Evolutionary conservation across 2,888 invertebrate species (phyloP).

Genomic region (Dichetophora obliterata): DNA sequence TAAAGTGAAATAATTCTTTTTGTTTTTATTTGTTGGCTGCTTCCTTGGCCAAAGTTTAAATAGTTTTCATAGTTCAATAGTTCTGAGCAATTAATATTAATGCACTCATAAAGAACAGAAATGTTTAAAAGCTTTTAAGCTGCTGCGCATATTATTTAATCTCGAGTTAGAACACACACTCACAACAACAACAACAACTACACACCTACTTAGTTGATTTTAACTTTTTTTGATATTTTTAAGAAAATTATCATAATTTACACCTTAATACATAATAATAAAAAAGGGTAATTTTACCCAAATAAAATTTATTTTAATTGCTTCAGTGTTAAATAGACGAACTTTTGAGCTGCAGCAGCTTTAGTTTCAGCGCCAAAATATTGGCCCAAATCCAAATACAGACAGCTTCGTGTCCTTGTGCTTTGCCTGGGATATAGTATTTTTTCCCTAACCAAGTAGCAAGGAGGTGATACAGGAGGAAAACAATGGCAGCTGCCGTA

Average conservation of each 20-base stretch:
- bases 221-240: conserved; percentile 34
- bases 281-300: background rate
- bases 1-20: conserved; percentile 21
- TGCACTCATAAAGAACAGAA: conserved; percentile 20
- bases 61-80: no score
- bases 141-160: conserved; percentile 6
- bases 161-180: background rate
- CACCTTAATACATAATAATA: conserved; percentile 26
- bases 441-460: background rate
- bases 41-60: background rate
- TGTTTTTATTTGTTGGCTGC: background rate
- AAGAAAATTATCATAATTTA: conserved; percentile 39
- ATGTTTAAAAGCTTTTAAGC: background rate
- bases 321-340: background rate
- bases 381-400: background rate
- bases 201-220: background rate
- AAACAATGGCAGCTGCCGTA: background rate
- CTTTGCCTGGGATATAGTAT: background rate
- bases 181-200: no score
- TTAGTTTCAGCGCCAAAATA: background rate
- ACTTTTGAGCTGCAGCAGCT: background rate
- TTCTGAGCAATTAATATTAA: conserved; percentile 24
- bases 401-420: background rate
- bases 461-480: background rate
- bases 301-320: conserved; percentile 20